Evolutionary conservation across 2,888 invertebrate species (phyloP).

Genomic region (Acleris laterana): DNA sequence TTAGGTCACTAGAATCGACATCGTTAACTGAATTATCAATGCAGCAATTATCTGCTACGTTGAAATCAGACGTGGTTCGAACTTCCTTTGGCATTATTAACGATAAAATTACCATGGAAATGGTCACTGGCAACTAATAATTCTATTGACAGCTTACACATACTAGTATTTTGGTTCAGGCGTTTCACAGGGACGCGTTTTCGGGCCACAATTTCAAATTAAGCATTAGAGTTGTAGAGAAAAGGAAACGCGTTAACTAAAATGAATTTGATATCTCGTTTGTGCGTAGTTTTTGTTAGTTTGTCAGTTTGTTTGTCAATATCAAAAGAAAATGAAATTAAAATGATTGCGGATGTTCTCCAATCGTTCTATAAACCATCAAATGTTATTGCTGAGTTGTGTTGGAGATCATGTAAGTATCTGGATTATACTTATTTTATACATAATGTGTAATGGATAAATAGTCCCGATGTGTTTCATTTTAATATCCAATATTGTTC

Average conservation of each 20-base stretch:
- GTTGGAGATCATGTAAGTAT: conserved; percentile 60
- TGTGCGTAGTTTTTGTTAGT: background rate
- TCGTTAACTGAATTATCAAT: conserved; percentile 6
- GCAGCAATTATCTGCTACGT: conserved; percentile 1
- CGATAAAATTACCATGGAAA: background rate
- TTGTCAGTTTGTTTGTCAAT: background rate
- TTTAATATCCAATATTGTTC: background rate
- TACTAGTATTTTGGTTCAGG: background rate
- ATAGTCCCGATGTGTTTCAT: background rate
- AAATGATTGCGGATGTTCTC: conserved; percentile 58
- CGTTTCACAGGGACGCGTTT: background rate
- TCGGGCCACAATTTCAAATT: background rate
- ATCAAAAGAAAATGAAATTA: conserved; percentile 42
- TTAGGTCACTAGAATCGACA: background rate
- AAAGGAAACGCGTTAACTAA: background rate
- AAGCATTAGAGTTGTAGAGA: background rate
- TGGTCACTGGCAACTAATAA: too few species aligned
- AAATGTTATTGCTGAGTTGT: conserved; percentile 53
- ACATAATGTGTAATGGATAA: background rate
- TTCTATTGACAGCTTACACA: too few species aligned
- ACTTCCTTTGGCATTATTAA: background rate
- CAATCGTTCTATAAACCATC: conserved; percentile 56
- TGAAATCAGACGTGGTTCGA: background rate
- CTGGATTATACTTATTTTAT: too few species aligned
- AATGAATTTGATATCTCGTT: background rate